A percentile compares a stretch with the other conserved stretches of the same genome.
Evolutionary conservation across 2,113 vertebrate genomes (phyloP).

Genomic region (Microtus oregoni): DNA sequence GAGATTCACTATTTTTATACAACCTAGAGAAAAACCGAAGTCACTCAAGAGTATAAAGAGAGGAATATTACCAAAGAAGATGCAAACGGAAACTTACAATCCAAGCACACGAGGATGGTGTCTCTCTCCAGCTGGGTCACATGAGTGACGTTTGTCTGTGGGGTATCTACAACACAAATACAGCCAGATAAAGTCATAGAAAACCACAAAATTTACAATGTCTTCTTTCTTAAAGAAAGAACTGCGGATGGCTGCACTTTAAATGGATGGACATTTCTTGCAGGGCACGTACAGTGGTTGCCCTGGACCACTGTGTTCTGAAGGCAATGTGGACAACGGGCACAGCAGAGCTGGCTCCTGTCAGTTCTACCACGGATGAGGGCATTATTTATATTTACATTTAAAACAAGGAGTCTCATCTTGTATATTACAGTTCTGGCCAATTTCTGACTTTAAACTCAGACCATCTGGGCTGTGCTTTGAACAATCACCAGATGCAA

Average conservation of each 20-base stretch:
- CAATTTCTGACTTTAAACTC: conserved; percentile 28
- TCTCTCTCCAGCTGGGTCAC: conserved; percentile 98
- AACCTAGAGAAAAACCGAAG: conserved; percentile 88
- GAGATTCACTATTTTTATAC: conserved; percentile 99
- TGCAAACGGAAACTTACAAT: conserved; percentile 91
- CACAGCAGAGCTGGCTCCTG: neutral
- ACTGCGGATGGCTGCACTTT: neutral
- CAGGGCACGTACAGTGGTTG: fast-evolving
- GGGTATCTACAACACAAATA: conserved; percentile 90
- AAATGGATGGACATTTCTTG: neutral
- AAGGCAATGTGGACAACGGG: neutral
- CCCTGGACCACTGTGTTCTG: neutral
- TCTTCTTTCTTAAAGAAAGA: neutral
- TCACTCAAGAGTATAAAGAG: conserved; percentile 55
- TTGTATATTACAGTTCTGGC: conserved; percentile 21
- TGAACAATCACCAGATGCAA: neutral
- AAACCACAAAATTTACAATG: neutral
- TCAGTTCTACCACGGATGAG: neutral
- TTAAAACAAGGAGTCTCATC: conserved; percentile 8
- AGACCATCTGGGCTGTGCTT: neutral
- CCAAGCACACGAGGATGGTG: conserved; percentile 97
- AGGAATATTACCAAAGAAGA: neutral
- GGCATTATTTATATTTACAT: neutral
- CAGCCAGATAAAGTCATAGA: neutral
- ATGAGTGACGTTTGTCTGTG: conserved; percentile 96